phyloP scores from a whole-genome alignment of 2,113 vertebrate species.

The Hemichromis elongatus region DNA sequence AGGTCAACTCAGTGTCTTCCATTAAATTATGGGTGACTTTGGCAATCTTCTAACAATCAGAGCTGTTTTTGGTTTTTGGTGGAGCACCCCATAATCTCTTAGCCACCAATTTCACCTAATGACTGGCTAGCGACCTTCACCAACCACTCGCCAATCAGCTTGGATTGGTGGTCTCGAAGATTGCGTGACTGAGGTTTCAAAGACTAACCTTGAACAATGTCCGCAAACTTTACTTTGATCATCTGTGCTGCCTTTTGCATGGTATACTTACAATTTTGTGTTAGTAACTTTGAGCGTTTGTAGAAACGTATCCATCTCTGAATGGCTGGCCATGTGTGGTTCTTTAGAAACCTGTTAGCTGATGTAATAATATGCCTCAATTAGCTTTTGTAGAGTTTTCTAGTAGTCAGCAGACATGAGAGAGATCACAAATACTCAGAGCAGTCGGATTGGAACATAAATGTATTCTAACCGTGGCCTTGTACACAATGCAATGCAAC shows the following conservation, averaged over 20 bases:
- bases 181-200: not conserved
- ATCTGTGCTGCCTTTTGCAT: not conserved
- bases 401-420: not conserved
- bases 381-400: not conserved
- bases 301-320: not conserved
- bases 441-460: too few species aligned
- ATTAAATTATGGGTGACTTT: not conserved
- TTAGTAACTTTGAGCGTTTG: not conserved
- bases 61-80: not conserved
- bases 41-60: not conserved
- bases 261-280: not conserved
- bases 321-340: not conserved
- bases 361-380: not conserved
- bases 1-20: not conserved
- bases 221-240: not conserved
- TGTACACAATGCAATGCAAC: too few species aligned
- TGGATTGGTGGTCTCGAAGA: not conserved
- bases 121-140: not conserved
- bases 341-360: not conserved
- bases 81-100: not conserved
- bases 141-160: not conserved
- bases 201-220: not conserved
- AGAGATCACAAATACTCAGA: too few species aligned
- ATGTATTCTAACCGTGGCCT: too few species aligned
- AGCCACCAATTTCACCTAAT: not conserved